Conservation (phyloP, 2,797 vertebrate genomes). For the Poecilia wingei region DNA sequence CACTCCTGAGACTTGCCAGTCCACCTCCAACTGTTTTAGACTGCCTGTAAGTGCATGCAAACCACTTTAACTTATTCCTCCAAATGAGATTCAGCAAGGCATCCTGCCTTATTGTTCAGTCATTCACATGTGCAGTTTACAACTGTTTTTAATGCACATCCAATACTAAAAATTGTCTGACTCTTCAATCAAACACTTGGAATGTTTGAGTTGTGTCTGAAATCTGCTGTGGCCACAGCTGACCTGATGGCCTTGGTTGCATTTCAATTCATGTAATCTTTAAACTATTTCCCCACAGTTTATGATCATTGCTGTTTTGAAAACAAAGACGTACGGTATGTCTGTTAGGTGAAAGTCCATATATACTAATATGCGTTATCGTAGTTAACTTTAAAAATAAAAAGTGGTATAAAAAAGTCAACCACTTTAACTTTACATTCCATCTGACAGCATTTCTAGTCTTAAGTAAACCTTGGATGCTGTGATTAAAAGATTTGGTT, state of each 20-base stretch:
- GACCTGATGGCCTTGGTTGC: conserved; percentile 12
- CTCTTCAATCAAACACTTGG: not conserved
- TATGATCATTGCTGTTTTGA: not conserved
- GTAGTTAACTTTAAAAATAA: not conserved
- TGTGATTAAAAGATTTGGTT: not conserved
- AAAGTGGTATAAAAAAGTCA: not conserved
- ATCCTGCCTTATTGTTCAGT: conserved; percentile 2
- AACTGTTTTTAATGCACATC: not conserved
- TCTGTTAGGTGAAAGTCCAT: not conserved
- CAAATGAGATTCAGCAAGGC: not conserved
- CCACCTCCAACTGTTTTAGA: conserved; percentile 25
- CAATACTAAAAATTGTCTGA: not conserved
- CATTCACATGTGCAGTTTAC: not conserved
- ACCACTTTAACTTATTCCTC: conserved; percentile 14
- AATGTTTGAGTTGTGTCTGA: not conserved
- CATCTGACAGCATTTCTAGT: not conserved
- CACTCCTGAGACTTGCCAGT: conserved; percentile 37
- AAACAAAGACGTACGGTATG: not conserved
- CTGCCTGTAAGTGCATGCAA: not conserved
- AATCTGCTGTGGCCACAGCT: conserved; percentile 3
- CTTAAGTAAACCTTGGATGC: not conserved
- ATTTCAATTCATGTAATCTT: conserved; percentile 21
- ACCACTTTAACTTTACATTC: not conserved
- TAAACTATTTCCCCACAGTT: not conserved
- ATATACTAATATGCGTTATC: not conserved